phyloP scores from a whole-genome alignment of 2,888 invertebrate species.

The Drosophila seclusa region DNA sequence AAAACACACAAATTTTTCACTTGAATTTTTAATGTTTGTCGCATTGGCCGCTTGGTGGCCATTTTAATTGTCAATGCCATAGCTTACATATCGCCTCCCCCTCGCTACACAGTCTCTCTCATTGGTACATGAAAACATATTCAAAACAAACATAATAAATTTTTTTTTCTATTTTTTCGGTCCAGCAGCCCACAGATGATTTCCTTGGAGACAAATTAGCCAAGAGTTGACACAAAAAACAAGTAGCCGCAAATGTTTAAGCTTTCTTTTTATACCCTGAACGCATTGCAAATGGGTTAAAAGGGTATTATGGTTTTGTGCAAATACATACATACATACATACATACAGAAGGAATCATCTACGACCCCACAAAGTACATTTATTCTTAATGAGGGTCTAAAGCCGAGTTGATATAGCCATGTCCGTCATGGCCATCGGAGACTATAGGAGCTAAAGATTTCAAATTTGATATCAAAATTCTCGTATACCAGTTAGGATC shows the following conservation, averaged over 20 bases:
- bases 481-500: not conserved
- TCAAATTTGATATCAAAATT: not conserved
- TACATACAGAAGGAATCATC: not conserved
- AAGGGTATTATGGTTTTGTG: not conserved
- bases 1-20: constrained; percentile 12
- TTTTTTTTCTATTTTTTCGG: constrained; percentile 10
- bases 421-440: too few relatives aligned
- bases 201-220: constrained; percentile 79
- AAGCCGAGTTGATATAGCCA: not conserved
- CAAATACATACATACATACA: not conserved
- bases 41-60: constrained; percentile 38
- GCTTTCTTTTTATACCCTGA: constrained; percentile 9
- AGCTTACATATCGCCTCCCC: not conserved
- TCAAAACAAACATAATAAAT: constrained; percentile 68
- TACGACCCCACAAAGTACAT: not conserved
- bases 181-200: constrained; percentile 64
- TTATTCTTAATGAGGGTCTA: not conserved
- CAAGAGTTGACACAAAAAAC: constrained; percentile 60
- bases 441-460: not conserved
- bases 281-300: not conserved
- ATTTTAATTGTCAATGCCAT: constrained; percentile 49
- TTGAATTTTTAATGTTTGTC: constrained; percentile 51
- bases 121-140: constrained; percentile 45
- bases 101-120: not conserved
- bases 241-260: constrained; percentile 45